Conservation (phyloP, 2,888 invertebrate genomes). For the Altica lythri region DNA sequence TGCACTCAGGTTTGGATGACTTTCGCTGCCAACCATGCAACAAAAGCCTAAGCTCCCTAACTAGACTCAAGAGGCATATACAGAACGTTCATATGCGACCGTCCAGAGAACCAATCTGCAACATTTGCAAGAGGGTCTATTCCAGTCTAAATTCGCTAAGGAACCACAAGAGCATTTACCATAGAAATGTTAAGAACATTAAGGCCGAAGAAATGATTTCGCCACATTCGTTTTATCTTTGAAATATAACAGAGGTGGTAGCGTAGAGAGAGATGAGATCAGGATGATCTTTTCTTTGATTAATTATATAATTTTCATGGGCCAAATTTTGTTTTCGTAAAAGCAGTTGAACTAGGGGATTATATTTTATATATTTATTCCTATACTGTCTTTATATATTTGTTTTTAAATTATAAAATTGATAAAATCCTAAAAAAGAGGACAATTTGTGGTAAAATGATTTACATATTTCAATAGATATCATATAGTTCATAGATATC, state of each 20-base stretch:
- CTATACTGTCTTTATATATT: too few species aligned
- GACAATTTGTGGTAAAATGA: too few species aligned
- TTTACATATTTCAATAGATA: too few species aligned
- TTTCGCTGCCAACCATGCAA: constrained; percentile 91
- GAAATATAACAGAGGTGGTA: constrained; percentile 27
- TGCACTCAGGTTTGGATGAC: constrained; percentile 79
- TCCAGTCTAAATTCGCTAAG: constrained; percentile 88
- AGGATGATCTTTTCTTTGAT: constrained; percentile 2
- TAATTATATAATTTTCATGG: constrained; percentile 4
- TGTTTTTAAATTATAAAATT: too few species aligned
- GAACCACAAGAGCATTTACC: constrained; percentile 93
- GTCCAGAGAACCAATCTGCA: constrained; percentile 88
- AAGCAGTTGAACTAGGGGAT: too few species aligned
- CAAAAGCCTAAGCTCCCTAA: constrained; percentile 85
- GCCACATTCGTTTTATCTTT: constrained; percentile 56
- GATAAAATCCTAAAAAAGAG: too few species aligned
- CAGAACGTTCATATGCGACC: constrained; percentile 91
- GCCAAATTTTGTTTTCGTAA: constrained; percentile 9
- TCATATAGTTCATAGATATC: too few species aligned
- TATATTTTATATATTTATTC: too few species aligned
- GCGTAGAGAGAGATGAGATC: background rate
- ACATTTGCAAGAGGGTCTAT: constrained; percentile 90
- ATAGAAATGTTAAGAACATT: constrained; percentile 78
- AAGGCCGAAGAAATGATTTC: constrained; percentile 59
- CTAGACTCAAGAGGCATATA: constrained; percentile 87